phyloP scores from a whole-genome alignment of 2,888 invertebrate species.

The Lasius fuliginosus region DNA sequence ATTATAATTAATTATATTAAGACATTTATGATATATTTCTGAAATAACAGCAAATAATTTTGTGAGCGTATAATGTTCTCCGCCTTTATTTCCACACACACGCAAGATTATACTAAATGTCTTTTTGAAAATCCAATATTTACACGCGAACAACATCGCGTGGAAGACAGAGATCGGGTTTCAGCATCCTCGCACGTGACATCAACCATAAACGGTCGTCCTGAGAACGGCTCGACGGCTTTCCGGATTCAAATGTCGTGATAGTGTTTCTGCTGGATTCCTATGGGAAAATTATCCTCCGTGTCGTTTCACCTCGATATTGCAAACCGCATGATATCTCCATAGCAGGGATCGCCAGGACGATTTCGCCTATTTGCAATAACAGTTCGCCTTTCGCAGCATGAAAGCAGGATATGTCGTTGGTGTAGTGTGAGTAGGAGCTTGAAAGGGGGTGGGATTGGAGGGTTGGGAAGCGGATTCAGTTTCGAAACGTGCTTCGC shows the following conservation, averaged over 20 bases:
- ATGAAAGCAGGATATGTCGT: constrained; percentile 75
- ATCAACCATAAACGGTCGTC: constrained; percentile 76
- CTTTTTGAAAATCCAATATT: constrained; percentile 42
- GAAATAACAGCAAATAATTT: neutral
- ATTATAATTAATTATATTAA: neutral
- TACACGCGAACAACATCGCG: constrained; percentile 27
- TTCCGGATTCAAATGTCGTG: constrained; percentile 79
- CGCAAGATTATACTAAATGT: constrained; percentile 14
- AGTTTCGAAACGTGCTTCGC: constrained; percentile 80
- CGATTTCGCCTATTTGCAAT: constrained; percentile 82
- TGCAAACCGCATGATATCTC: constrained; percentile 79
- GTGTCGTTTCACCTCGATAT: constrained; percentile 73
- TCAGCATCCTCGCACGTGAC: constrained; percentile 78
- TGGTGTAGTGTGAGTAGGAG: constrained; percentile 51
- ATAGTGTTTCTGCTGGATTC: constrained; percentile 70
- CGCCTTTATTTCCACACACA: constrained; percentile 5
- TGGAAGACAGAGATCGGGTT: constrained; percentile 39
- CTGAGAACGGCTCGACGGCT: constrained; percentile 66
- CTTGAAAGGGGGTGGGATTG: constrained; percentile 29
- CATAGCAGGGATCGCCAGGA: constrained; percentile 72
- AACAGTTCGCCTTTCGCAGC: constrained; percentile 73
- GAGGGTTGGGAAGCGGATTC: constrained; percentile 71
- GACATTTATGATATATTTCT: neutral
- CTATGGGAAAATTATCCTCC: constrained; percentile 83
- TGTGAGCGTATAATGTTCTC: neutral